These are phyloP conservation scores for Aurelia aurita complex sp. Pacific DNA, from an alignment of 30 jellyfish, hydroid and myxozoan species.

Conservation along the genomic window DNA sequence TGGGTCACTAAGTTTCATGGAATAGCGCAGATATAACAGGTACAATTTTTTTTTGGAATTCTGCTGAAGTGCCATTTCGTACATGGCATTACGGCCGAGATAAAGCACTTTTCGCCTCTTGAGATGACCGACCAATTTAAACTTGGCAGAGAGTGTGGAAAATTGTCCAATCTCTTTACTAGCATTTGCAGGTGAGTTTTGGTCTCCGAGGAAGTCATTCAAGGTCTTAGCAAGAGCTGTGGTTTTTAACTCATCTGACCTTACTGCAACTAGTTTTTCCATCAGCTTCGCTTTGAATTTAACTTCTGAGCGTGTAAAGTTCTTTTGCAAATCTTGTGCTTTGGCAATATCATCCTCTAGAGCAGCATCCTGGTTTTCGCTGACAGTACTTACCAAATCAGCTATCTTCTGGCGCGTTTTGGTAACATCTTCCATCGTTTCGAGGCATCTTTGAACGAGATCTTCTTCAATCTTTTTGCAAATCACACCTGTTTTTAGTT, in stretches of 20 bases:
- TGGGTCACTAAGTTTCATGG: not conserved
- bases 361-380: slow-evolving; percentile 3
- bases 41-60: slow-evolving; percentile 37
- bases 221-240: slow-evolving; percentile 18
- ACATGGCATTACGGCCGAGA: slow-evolving; percentile 24
- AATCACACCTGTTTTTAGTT: not conserved
- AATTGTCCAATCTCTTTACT: not conserved
- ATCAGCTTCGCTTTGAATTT: slow-evolving; percentile 29
- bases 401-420: slow-evolving; percentile 34
- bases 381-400: slow-evolving; percentile 29
- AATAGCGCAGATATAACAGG: slow-evolving; percentile 14
- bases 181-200: slow-evolving; percentile 22
- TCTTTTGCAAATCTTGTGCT: slow-evolving; percentile 47
- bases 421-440: slow-evolving; percentile 25
- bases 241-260: slow-evolving; percentile 23
- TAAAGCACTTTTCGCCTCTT: slow-evolving; percentile 21
- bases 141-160: slow-evolving; percentile 10
- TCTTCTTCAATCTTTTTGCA: slow-evolving; percentile 49
- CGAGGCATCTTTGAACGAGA: slow-evolving; percentile 21
- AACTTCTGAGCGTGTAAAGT: slow-evolving; percentile 42
- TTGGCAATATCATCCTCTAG: not conserved
- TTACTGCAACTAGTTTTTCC: slow-evolving; percentile 31
- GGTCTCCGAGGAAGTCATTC: slow-evolving; percentile 6
- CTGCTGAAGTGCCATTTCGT: slow-evolving; percentile 62
- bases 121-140: slow-evolving; percentile 25